These are phyloP conservation scores for Cichladusa arquata DNA, from an alignment of 2,113 vertebrate genomes.

Conservation along the genomic window DNA sequence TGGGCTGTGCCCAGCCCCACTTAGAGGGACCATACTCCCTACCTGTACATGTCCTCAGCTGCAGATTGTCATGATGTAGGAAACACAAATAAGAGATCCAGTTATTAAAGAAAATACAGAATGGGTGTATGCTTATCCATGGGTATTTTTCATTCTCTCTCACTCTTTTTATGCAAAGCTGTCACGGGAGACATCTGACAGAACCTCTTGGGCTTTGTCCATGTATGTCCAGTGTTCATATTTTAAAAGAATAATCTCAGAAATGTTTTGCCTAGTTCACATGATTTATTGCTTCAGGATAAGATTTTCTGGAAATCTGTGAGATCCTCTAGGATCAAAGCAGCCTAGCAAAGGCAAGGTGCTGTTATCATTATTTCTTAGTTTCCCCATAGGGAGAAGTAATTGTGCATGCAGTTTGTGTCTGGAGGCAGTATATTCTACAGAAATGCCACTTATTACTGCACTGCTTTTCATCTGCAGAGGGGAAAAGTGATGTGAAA, in stretches of 20 bases:
- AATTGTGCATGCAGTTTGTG: constrained; percentile 27
- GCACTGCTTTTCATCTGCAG: constrained; percentile 33
- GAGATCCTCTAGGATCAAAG: constrained; percentile 39
- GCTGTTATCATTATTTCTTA: background rate
- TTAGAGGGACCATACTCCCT: background rate
- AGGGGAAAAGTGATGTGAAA: background rate
- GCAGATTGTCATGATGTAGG: background rate
- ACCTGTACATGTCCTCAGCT: background rate
- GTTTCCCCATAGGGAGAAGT: background rate
- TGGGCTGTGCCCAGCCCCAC: background rate
- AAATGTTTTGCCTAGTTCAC: background rate
- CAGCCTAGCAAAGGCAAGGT: background rate
- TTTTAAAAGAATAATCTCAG: background rate
- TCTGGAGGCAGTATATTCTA: background rate
- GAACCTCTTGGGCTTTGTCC: background rate
- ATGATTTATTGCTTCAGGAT: background rate
- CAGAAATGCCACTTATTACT: background rate
- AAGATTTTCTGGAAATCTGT: background rate
- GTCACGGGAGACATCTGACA: background rate
- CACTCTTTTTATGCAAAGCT: background rate
- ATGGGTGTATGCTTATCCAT: background rate
- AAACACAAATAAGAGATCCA: background rate
- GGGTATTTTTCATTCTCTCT: background rate
- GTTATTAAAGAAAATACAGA: background rate
- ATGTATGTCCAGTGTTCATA: background rate